Percentiles rank a stretch among this genome's conserved stretches.
phyloP scores from a whole-genome alignment of 2,113 vertebrate genomes.

The Nesospiza acunhae region DNA sequence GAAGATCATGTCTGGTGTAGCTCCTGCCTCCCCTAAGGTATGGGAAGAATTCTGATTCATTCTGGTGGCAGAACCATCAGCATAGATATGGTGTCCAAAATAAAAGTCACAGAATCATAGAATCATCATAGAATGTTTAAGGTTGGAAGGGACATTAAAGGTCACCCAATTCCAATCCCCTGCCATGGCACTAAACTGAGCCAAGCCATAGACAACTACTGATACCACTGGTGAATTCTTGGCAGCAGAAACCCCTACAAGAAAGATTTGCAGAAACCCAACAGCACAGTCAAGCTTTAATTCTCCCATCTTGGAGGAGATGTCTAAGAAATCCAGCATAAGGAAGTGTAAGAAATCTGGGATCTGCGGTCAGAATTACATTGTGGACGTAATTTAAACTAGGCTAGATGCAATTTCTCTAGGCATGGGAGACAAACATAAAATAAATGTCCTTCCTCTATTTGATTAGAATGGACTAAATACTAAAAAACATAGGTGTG shows the following conservation, averaged over 20 bases:
- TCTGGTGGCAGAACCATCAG: background rate
- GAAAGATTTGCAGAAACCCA: background rate
- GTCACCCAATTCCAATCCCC: background rate
- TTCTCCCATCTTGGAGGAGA: background rate
- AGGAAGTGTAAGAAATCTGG: background rate
- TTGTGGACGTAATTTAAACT: background rate
- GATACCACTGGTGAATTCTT: background rate
- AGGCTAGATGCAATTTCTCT: background rate
- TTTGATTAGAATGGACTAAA: background rate
- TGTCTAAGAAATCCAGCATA: background rate
- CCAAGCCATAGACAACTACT: background rate
- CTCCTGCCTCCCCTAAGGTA: background rate
- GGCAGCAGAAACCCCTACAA: background rate
- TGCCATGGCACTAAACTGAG: background rate
- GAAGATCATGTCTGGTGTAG: background rate
- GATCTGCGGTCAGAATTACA: background rate
- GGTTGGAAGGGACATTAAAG: background rate
- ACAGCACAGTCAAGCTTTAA: background rate
- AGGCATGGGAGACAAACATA: background rate
- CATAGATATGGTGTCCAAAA: background rate
- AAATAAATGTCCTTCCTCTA: background rate
- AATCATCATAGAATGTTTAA: background rate
- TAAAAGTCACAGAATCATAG: background rate
- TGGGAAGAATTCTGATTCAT: background rate
- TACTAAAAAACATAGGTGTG: background rate